Evolutionary conservation across 2,888 invertebrate species (phyloP).

Genomic region (Uropetala carovei): DNA sequence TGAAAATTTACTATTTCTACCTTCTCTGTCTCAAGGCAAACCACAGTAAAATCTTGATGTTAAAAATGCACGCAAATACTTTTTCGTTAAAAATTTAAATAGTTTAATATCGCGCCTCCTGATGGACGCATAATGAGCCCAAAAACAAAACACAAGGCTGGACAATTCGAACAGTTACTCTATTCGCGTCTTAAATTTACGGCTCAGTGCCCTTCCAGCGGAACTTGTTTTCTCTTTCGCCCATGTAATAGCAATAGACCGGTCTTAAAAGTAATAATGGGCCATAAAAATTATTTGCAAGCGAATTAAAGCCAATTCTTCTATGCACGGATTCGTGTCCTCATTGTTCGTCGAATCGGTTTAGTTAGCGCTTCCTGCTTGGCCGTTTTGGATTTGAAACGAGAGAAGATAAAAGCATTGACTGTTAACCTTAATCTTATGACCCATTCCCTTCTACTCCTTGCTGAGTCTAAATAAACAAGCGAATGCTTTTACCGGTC

Average conservation of each 20-base stretch:
- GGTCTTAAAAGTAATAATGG: neutral
- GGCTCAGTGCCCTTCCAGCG: neutral
- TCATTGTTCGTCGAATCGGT: neutral
- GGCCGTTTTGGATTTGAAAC: conserved; percentile 2
- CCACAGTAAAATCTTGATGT: neutral
- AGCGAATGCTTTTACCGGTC: conserved; percentile 55
- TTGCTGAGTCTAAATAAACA: conserved; percentile 14
- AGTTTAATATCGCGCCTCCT: neutral
- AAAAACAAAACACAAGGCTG: too few relatives aligned
- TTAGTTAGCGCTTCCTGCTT: neutral
- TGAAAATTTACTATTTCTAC: too few relatives aligned
- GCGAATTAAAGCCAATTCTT: neutral
- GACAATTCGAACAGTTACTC: neutral
- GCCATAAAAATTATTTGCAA: neutral
- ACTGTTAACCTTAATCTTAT: conserved; percentile 47
- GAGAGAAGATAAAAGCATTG: conserved; percentile 33
- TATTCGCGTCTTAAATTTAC: neutral
- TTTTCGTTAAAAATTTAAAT: neutral
- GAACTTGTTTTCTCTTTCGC: neutral
- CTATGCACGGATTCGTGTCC: neutral
- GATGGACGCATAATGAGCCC: neutral
- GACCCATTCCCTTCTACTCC: conserved; percentile 36
- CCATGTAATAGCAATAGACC: neutral
- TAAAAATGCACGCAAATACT: neutral
- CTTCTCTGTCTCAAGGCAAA: neutral